A percentile compares a stretch with the other conserved stretches of the same genome.
Conservation (phyloP, 2,113 vertebrate genomes). For the Meleagris gallopavo region DNA sequence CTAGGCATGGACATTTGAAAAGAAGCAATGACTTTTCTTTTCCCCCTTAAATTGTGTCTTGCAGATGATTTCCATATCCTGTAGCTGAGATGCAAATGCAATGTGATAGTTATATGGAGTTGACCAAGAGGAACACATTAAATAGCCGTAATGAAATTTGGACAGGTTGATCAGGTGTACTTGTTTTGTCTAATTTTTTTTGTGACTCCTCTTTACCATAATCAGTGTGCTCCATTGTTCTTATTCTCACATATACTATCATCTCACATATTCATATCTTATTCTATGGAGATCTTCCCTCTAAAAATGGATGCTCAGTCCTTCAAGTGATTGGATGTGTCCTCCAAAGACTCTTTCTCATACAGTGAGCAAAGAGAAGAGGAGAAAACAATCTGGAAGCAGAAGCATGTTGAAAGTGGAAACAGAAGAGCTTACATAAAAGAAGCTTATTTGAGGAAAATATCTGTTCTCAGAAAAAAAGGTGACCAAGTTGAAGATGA, state of each 20-base stretch:
- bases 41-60: not conserved
- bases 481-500: not conserved
- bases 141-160: not conserved
- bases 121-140: not conserved
- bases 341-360: not conserved
- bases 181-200: not conserved
- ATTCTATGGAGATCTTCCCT: not conserved
- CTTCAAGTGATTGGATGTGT: not conserved
- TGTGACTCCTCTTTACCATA: not conserved
- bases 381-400: not conserved
- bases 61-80: not conserved
- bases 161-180: not conserved
- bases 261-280: too few species aligned
- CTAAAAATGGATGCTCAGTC: not conserved
- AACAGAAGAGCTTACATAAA: not conserved
- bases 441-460: not conserved
- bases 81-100: not conserved
- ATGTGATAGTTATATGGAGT: not conserved
- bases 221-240: not conserved
- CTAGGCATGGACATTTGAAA: not conserved
- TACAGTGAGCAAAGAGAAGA: not conserved
- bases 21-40: not conserved
- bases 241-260: not conserved
- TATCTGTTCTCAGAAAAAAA: not conserved
- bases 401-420: not conserved